These are phyloP conservation scores for Chloroceryle aenea DNA, from an alignment of 2,113 vertebrate genomes.

Conservation along the genomic window DNA sequence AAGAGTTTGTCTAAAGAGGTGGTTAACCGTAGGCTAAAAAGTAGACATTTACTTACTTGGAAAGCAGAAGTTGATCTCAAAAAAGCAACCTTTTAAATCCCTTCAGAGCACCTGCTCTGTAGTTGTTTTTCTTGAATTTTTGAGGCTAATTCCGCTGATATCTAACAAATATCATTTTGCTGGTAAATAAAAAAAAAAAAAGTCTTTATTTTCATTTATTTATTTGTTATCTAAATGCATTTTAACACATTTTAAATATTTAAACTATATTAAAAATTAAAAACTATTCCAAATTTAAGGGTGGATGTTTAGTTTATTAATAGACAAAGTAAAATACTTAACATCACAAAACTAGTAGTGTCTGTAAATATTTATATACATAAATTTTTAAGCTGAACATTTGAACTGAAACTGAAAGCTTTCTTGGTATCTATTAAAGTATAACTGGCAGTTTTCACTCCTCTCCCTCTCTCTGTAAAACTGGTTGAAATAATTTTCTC, in stretches of 20 bases:
- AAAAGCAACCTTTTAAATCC: neutral
- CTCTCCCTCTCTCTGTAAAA: rapidly evolving
- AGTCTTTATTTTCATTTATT: neutral
- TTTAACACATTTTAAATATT: neutral
- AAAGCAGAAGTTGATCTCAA: neutral
- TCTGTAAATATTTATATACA: neutral
- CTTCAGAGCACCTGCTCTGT: neutral
- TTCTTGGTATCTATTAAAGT: neutral
- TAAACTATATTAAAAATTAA: neutral
- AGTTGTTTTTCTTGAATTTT: neutral
- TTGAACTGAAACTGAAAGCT: neutral
- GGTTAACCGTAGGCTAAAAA: neutral
- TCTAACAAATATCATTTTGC: neutral
- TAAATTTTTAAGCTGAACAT: neutral
- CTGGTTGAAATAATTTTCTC: neutral
- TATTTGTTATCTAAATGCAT: neutral
- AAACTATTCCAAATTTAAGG: neutral
- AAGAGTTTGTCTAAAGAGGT: neutral
- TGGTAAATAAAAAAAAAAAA: neutral
- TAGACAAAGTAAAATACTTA: neutral
- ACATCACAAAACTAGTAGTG: neutral
- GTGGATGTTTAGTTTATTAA: neutral
- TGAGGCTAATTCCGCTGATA: neutral
- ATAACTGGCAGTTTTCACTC: neutral
- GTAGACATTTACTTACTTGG: neutral